Conservation (phyloP, 2,113 vertebrate species). For the Hippocampus abdominalis region DNA sequence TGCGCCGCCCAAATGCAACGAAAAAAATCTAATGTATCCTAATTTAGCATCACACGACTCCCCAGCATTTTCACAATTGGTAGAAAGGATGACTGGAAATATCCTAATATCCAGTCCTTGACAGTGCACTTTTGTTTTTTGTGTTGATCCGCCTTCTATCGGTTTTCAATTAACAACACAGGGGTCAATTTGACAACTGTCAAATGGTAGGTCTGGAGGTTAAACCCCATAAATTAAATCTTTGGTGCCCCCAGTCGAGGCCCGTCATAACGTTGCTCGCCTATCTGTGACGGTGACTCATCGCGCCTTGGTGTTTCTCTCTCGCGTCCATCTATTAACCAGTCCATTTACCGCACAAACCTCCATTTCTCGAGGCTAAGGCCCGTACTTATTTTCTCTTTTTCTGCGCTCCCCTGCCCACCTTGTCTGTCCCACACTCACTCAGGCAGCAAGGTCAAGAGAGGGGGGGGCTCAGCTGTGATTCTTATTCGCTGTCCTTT, state of each 20-base stretch:
- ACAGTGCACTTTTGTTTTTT: neutral
- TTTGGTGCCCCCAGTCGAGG: constrained; percentile 31
- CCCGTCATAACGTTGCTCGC: constrained; percentile 43
- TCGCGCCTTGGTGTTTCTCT: constrained; percentile 24
- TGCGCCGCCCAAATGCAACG: too few species aligned
- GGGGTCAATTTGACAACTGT: constrained; percentile 39
- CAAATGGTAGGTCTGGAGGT: constrained; percentile 43
- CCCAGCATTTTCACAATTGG: too few species aligned
- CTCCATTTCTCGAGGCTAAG: constrained; percentile 31
- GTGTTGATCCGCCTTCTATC: constrained; percentile 14
- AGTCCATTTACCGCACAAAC: constrained; percentile 42
- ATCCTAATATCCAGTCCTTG: neutral
- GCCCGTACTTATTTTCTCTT: constrained; percentile 22
- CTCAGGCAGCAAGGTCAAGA: constrained; percentile 43
- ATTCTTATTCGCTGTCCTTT: constrained; percentile 25
- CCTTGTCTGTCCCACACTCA: constrained; percentile 25
- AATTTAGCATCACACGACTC: too few species aligned
- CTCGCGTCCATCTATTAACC: constrained; percentile 54
- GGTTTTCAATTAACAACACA: constrained; percentile 26
- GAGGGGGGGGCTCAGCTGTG: constrained; percentile 45
- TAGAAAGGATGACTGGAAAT: too few species aligned
- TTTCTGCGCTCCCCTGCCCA: constrained; percentile 16
- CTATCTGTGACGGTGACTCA: constrained; percentile 47
- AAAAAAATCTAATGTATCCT: too few species aligned
- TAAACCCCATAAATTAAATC: constrained; percentile 56